Percentiles rank a stretch among this genome's conserved stretches.
These are phyloP conservation scores for Dicyrtoma fusca DNA, from an alignment of 2,888 invertebrate species.

Conservation along the genomic window DNA sequence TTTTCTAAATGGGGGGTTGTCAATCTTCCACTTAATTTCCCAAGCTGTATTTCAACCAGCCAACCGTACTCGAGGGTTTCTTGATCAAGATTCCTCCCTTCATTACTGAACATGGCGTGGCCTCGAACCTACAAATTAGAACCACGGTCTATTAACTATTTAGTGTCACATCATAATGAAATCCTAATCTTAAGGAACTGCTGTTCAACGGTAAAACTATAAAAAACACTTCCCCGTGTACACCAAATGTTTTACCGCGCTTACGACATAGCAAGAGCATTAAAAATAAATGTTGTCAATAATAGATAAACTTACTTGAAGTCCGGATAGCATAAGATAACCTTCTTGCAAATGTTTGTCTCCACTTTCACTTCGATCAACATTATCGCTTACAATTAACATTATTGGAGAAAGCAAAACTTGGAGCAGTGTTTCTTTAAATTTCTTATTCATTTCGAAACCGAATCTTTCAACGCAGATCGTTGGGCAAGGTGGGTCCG, in stretches of 20 bases:
- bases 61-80: slow-evolving; percentile 97
- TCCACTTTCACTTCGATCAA: slow-evolving; percentile 68
- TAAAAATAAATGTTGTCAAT: too few relatives aligned
- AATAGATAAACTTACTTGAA: slow-evolving; percentile 68
- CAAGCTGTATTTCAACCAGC: slow-evolving; percentile 92
- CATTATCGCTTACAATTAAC: slow-evolving; percentile 75
- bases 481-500: slow-evolving; percentile 89
- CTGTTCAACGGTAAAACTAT: too few relatives aligned
- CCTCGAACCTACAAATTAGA: slow-evolving; percentile 73
- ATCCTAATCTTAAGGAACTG: slow-evolving; percentile 37
- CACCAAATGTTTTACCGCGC: too few relatives aligned
- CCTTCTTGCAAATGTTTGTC: slow-evolving; percentile 80
- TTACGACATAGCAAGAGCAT: too few relatives aligned
- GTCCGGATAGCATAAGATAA: slow-evolving; percentile 79
- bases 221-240: too few relatives aligned
- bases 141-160: slow-evolving; percentile 32
- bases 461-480: slow-evolving; percentile 87
- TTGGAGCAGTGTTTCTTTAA: slow-evolving; percentile 88
- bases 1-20: slow-evolving; percentile 87
- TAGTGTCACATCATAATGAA: too few relatives aligned
- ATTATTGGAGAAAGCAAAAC: slow-evolving; percentile 86
- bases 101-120: slow-evolving; percentile 94
- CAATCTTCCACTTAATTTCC: slow-evolving; percentile 88
- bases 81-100: slow-evolving; percentile 84
- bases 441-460: slow-evolving; percentile 96